Conservation (phyloP, 1,140 invertebrate genomes). For the Bombus soroeensis region DNA sequence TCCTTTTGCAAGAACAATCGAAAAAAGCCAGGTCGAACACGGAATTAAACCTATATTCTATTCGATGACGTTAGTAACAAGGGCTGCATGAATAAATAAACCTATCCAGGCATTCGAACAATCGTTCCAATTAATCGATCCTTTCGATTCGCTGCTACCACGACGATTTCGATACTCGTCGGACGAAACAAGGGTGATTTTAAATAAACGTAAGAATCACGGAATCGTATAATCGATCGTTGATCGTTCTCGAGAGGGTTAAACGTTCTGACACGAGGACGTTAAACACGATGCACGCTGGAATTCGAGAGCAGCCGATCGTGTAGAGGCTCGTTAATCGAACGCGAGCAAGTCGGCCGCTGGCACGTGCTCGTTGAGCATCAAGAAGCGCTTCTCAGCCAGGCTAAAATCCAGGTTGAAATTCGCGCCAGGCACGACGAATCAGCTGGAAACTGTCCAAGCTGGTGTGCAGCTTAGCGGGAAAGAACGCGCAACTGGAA, state of each 20-base stretch:
- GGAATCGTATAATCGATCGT: slow-evolving; percentile 7
- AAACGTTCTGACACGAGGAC: background rate
- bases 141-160: background rate
- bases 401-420: slow-evolving; percentile 42
- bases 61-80: background rate
- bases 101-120: background rate
- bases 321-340: slow-evolving; percentile 40
- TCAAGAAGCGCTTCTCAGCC: slow-evolving; percentile 36
- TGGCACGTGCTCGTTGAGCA: slow-evolving; percentile 46
- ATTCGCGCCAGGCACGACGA: slow-evolving; percentile 53
- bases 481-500: slow-evolving; percentile 40
- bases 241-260: background rate
- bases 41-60: background rate
- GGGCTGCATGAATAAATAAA: slow-evolving; percentile 11
- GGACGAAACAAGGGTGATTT: background rate
- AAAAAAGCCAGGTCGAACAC: background rate
- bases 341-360: background rate
- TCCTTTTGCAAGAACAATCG: background rate
- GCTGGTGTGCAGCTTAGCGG: slow-evolving; percentile 39
- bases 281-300: background rate
- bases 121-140: slow-evolving; percentile 23
- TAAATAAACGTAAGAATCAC: background rate
- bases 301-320: background rate
- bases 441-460: slow-evolving; percentile 65
- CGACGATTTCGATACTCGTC: background rate